Base-by-base conservation (phyloP, 2,797 vertebrate species). In the Calcarius lapponicus region DNA sequence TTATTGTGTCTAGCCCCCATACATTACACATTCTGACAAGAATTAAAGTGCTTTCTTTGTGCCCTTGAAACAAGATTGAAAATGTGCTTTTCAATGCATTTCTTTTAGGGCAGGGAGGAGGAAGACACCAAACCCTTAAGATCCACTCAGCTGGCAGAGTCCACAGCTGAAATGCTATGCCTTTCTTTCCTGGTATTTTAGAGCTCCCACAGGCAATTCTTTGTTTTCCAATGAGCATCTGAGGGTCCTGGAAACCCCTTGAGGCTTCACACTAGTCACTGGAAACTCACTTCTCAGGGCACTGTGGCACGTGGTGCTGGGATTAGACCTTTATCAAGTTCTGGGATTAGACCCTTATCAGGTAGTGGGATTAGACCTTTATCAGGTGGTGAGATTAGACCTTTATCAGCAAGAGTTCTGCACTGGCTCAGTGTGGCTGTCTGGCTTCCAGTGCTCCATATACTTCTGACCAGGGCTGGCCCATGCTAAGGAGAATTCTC, bases 151-250 rank as follows among this genome's bases (percentile, higher is more conserved):
- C 4, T 82, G 40, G 32, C 40, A 73, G 38, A 67, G 19, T 8
- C 38, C 26, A 61, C 0, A 0, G 28, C 7, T 8, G 4, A 88
- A 82, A 20, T 16, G 28, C 20, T 58, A 3, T 2, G 0, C 10
- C 26, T 66, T 85, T 25, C 34, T 93, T 78, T 36, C 19, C 31
- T 42, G 38, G 5, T 32, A 67, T 19, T 19, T 67, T 47, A 67
- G 14, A 51, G 22, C 6, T 76, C 43, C 24, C 42, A 19, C 2
- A 2, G 42, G 24, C 24, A 85, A 73, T 29, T 71, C 8, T 16
- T 26, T 19, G 2, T 29, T 90, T 57, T 29, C 38, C 31, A 70
- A 4, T 3, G 24, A 76, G 8, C 28, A 5, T 34, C 28, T 0
- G 0, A 48, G 50, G n/a, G 54, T 38, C n/a, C 71, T 70, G 31